phyloP scores from a whole-genome alignment of 2,888 invertebrate genomes.

The Amiota mariae region DNA sequence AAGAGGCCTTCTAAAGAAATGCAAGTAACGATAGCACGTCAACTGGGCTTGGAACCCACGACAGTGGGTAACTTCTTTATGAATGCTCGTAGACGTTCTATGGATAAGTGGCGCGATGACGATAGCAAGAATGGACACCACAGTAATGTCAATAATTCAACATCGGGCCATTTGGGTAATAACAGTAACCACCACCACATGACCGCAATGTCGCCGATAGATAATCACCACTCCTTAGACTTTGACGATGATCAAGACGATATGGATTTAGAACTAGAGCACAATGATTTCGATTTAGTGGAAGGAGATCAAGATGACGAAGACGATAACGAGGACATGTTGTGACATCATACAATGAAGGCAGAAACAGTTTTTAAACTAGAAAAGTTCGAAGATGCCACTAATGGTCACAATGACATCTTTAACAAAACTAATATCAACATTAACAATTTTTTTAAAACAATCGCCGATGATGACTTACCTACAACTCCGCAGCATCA shows the following conservation, averaged over 20 bases:
- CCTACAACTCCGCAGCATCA: slow-evolving; percentile 26
- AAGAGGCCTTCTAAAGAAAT: slow-evolving; percentile 99
- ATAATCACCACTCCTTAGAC: slow-evolving; percentile 62
- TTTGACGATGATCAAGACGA: slow-evolving; percentile 68
- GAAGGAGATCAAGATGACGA: slow-evolving; percentile 46
- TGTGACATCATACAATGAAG: slow-evolving; percentile 59
- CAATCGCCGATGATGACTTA: slow-evolving; percentile 21
- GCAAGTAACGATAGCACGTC: slow-evolving; percentile 99
- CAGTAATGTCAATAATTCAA: not conserved
- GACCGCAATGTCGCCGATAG: slow-evolving; percentile 61
- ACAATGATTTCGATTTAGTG: slow-evolving; percentile 70
- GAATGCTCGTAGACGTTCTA: slow-evolving; percentile 98
- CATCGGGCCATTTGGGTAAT: slow-evolving; percentile 31
- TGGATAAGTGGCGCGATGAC: slow-evolving; percentile 99
- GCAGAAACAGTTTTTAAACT: slow-evolving; percentile 29
- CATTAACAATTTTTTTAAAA: slow-evolving; percentile 32
- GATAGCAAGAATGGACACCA: slow-evolving; percentile 74
- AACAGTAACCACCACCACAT: slow-evolving; percentile 44
- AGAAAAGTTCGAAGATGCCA: slow-evolving; percentile 23
- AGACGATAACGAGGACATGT: slow-evolving; percentile 60
- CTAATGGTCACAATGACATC: slow-evolving; percentile 34
- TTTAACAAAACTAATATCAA: slow-evolving; percentile 26
- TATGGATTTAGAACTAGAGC: slow-evolving; percentile 70
- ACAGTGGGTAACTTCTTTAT: slow-evolving; percentile 99
- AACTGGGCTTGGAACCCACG: slow-evolving; percentile 95